These are phyloP conservation scores for Lycia hirtaria DNA, from an alignment of 2,888 invertebrate species.

Conservation along the genomic window DNA sequence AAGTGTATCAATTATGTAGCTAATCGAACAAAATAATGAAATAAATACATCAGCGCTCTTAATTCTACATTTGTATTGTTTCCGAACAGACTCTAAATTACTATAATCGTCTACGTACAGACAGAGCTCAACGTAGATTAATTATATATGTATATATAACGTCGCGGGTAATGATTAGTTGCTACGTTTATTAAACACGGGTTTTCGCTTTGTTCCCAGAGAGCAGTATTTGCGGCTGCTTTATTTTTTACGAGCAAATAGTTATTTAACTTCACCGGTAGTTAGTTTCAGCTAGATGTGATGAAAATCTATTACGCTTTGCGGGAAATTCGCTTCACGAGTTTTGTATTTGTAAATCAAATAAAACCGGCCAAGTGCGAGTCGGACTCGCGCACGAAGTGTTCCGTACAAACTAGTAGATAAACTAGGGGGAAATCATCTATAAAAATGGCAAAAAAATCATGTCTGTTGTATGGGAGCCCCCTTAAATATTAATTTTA, in stretches of 20 bases:
- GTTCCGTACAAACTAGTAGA: too few relatives aligned
- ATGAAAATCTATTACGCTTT: slow-evolving; percentile 7
- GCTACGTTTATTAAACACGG: slow-evolving; percentile 31
- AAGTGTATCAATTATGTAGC: too few relatives aligned
- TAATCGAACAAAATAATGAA: too few relatives aligned
- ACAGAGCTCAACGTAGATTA: background rate
- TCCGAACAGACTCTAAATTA: too few relatives aligned
- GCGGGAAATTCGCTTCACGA: background rate
- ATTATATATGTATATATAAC: slow-evolving; percentile 8
- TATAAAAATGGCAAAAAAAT: too few relatives aligned
- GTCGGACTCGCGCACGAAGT: too few relatives aligned
- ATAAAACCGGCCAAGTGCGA: too few relatives aligned
- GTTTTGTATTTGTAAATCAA: background rate
- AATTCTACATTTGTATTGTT: too few relatives aligned
- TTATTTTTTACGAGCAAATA: slow-evolving; percentile 22
- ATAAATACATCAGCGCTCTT: too few relatives aligned
- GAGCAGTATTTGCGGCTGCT: slow-evolving; percentile 9
- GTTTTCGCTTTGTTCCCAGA: slow-evolving; percentile 31
- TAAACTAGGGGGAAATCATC: too few relatives aligned
- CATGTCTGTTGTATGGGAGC: too few relatives aligned
- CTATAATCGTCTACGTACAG: background rate
- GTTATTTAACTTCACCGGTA: slow-evolving; percentile 15
- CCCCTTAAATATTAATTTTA: too few relatives aligned
- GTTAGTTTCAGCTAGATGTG: slow-evolving; percentile 16
- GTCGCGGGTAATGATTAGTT: slow-evolving; percentile 35